Base-by-base conservation (phyloP, 2,113 vertebrate genomes). In the Gobio gobio region DNA sequence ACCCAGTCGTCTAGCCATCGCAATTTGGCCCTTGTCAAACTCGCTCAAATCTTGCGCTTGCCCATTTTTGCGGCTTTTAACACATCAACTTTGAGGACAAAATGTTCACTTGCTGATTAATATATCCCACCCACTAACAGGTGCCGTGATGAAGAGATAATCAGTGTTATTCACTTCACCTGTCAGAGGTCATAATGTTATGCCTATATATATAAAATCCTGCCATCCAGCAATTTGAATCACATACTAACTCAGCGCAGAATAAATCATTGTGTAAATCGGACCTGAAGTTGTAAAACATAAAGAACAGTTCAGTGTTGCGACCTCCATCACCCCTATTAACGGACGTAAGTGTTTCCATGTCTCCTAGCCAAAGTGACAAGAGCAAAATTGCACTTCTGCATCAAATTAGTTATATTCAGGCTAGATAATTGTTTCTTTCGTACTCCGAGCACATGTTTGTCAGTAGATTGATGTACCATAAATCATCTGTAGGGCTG, bases 401-500 rank as follows among this genome's bases (percentile, higher is more conserved):
- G n/a, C 45, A 40, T 51, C 45, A 73, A 70, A 82, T 87, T 47
- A 73, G 70, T 59, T 26, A 64, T 63, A 45, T 66, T 70, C 76
- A 74, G 68, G 43, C 54, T 40, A 75, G 63, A 83, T 83, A 85
- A 86, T 83, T 85, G 74, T 76, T 75, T 81, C 83, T 86, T 86
- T 80, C 75, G 79, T 83, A 80, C 61, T 51, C 79, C 18, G 10
- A 82, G 84, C 83, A 84, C 82, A 83, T 86, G 79, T 87, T 86
- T 89, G 80, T 86, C 83, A 74, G 54, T 83, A 45, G 80, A 83
- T 74, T 84, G 66, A 70, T 87, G 83, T 68, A 74, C 70, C 77
- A 84, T 88, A 80, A 87, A 86, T 89, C 85, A 90, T 84, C 70
- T 64, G 61, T 85, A 51, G 51, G 70, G 79, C 79, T 78, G 72